Conservation (phyloP, 2,113 vertebrate genomes). For the Panthera uncia region DNA sequence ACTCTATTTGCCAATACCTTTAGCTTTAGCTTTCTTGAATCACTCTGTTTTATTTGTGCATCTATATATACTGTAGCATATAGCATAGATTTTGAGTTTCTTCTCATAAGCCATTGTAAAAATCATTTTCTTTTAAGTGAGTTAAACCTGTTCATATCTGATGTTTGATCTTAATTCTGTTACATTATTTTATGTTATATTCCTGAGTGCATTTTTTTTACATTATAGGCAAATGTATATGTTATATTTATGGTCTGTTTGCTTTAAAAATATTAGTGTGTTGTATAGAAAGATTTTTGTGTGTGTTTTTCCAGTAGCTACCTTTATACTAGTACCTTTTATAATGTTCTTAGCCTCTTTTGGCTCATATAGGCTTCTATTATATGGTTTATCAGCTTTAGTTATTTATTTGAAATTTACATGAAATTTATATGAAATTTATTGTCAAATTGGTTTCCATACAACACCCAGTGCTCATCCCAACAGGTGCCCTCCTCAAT, state of each 20-base stretch:
- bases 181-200: background rate
- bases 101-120: background rate
- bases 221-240: background rate
- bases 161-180: background rate
- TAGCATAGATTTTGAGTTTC: background rate
- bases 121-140: slow-evolving; percentile 16
- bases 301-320: background rate
- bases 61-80: background rate
- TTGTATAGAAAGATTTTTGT: background rate
- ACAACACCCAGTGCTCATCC: too few species aligned
- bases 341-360: background rate
- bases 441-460: too few species aligned
- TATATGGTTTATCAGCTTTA: background rate
- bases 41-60: background rate
- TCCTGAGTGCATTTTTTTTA: background rate
- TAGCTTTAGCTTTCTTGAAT: background rate
- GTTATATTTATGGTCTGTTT: background rate
- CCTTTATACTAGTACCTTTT: background rate
- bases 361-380: background rate
- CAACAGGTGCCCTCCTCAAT: too few species aligned
- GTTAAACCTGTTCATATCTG: background rate
- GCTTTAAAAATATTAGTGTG: background rate
- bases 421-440: too few species aligned
- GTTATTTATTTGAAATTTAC: too few species aligned
- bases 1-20: background rate